These are phyloP conservation scores for Biston stratarius DNA, from an alignment of 2,888 invertebrate genomes.

Conservation along the genomic window DNA sequence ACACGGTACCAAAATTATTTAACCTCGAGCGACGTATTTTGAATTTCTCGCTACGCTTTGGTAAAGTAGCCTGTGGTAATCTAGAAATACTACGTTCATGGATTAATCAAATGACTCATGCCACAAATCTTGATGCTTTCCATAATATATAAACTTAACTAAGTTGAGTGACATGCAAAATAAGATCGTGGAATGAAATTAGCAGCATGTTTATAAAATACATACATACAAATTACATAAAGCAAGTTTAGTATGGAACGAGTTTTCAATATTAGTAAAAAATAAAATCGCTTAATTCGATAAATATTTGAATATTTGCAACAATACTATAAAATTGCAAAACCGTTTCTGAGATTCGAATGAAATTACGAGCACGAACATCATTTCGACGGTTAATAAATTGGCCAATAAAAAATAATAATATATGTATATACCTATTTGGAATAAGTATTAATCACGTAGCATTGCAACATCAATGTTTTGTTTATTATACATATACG, in stretches of 20 bases:
- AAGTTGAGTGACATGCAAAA: background rate
- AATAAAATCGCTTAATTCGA: background rate
- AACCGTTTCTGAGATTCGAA: constrained; percentile 3
- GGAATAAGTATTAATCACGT: no score
- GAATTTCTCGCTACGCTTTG: no score
- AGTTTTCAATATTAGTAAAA: background rate
- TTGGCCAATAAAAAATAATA: background rate
- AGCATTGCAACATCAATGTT: background rate
- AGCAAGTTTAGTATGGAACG: background rate
- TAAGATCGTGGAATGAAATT: background rate
- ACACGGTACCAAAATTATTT: no score
- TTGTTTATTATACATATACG: background rate
- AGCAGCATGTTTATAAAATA: background rate
- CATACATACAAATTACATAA: background rate
- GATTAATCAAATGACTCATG: background rate
- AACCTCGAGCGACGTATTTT: no score
- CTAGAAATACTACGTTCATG: background rate
- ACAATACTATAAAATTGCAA: background rate
- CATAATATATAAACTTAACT: background rate
- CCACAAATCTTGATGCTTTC: background rate
- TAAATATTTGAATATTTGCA: background rate
- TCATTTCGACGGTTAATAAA: constrained; percentile 1
- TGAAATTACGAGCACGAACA: constrained; percentile 2
- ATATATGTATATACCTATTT: no score
- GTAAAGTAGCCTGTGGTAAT: no score